These are phyloP conservation scores for Polypedilum vanderplanki DNA, from an alignment of 1,140 invertebrate species.

Conservation along the genomic window DNA sequence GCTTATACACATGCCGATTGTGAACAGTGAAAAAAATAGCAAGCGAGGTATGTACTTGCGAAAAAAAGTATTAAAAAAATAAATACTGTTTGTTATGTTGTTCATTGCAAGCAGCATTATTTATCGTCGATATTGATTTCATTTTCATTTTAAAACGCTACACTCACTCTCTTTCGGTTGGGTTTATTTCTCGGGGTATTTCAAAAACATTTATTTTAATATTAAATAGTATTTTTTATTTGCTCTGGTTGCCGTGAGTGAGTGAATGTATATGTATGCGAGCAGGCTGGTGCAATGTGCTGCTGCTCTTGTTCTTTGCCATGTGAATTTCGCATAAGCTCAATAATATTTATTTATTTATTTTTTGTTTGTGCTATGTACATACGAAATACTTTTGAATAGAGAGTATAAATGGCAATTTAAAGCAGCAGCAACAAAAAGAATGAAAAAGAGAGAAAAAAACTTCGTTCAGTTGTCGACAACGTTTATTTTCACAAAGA, in stretches of 20 bases:
- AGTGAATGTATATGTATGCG: too few relatives aligned
- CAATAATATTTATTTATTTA: neutral
- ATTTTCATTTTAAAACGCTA: constrained; percentile 25
- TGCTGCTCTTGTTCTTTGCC: neutral
- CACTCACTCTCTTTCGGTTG: neutral
- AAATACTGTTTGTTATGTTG: neutral
- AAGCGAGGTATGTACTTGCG: too few relatives aligned
- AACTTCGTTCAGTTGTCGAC: constrained; percentile 13
- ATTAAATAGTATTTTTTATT: constrained; percentile 6
- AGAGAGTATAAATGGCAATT: constrained; percentile 3
- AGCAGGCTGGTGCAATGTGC: neutral
- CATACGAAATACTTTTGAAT: neutral
- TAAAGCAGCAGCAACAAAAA: neutral
- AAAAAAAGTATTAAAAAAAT: neutral
- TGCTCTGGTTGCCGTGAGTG: neutral
- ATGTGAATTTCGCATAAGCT: constrained; percentile 2
- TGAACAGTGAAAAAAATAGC: neutral
- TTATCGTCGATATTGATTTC: constrained; percentile 26
- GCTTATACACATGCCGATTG: neutral
- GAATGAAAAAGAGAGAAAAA: neutral
- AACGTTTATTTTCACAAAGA: neutral
- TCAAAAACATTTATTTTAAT: constrained; percentile 28
- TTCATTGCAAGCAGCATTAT: constrained; percentile 19
- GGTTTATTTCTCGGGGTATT: neutral
- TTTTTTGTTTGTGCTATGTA: neutral